Conservation (phyloP, 2,888 invertebrate species). For the Altica lythri region DNA sequence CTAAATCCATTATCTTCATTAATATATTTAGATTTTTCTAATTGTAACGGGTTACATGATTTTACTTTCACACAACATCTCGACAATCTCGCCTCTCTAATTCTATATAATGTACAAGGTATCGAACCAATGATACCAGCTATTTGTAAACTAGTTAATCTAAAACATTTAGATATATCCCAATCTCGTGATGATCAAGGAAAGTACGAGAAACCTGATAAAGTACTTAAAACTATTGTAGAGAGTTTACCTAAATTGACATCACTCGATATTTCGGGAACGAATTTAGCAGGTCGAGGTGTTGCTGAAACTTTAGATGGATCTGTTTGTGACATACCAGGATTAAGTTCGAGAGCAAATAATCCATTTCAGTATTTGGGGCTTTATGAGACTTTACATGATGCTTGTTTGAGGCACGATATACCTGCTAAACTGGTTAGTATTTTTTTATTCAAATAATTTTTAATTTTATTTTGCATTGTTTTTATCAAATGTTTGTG, state of each 20-base stretch:
- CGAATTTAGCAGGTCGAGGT: constrained; percentile 89
- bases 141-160: constrained; percentile 63
- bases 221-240: constrained; percentile 72
- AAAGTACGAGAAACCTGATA: constrained; percentile 75
- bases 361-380: constrained; percentile 88
- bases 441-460: constrained; percentile 13
- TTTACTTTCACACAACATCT: constrained; percentile 71
- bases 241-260: constrained; percentile 73
- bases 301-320: constrained; percentile 64
- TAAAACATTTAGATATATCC: constrained; percentile 83
- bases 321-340: constrained; percentile 79
- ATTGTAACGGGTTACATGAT: constrained; percentile 66
- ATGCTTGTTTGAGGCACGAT: constrained; percentile 87
- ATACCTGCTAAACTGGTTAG: constrained; percentile 87
- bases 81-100: constrained; percentile 71
- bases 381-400: constrained; percentile 85
- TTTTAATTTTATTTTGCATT: too few species aligned
- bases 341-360: constrained; percentile 75
- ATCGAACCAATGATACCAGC: constrained; percentile 66
- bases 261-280: constrained; percentile 93
- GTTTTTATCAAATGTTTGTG: too few species aligned
- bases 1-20: constrained; percentile 65
- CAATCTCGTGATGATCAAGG: constrained; percentile 72
- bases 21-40: constrained; percentile 73
- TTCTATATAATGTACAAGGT: constrained; percentile 80